These are phyloP conservation scores for Penaeus indicus DNA, from an alignment of 1,140 invertebrate genomes.

Conservation along the genomic window DNA sequence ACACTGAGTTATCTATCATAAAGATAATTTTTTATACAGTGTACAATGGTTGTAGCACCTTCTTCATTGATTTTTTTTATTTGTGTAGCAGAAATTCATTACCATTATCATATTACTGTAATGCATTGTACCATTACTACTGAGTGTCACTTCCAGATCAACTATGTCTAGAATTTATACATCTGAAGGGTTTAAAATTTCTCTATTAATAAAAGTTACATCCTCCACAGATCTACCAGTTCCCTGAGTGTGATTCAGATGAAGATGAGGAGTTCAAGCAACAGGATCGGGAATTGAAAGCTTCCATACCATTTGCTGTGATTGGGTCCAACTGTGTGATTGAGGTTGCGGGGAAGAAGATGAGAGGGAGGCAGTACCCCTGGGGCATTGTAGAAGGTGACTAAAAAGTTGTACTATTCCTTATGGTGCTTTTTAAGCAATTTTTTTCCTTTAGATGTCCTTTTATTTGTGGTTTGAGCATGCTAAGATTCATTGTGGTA, in stretches of 20 bases:
- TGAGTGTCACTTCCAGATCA: too few relatives aligned
- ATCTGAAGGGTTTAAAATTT: too few relatives aligned
- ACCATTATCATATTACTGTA: too few relatives aligned
- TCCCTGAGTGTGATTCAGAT: slow-evolving; percentile 95
- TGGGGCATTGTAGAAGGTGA: slow-evolving; percentile 94
- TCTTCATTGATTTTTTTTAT: too few relatives aligned
- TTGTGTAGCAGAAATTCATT: too few relatives aligned
- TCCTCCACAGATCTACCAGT: slow-evolving; percentile 87
- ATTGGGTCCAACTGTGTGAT: slow-evolving; percentile 95
- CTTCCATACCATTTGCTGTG: slow-evolving; percentile 95
- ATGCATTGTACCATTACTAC: too few relatives aligned
- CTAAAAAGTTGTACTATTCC: neutral
- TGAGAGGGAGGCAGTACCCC: slow-evolving; percentile 93
- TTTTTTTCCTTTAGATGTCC: neutral
- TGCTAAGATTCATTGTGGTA: too few relatives aligned
- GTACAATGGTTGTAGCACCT: too few relatives aligned
- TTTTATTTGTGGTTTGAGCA: neutral
- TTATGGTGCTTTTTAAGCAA: too few relatives aligned
- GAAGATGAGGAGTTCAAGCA: slow-evolving; percentile 94
- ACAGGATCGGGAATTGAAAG: slow-evolving; percentile 90
- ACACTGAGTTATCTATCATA: too few relatives aligned
- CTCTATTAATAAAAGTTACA: neutral
- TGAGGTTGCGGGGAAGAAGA: slow-evolving; percentile 89
- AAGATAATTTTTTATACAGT: too few relatives aligned
- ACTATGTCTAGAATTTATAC: too few relatives aligned